Base-by-base conservation (phyloP, 2,797 vertebrate genomes). In the Morus bassanus region DNA sequence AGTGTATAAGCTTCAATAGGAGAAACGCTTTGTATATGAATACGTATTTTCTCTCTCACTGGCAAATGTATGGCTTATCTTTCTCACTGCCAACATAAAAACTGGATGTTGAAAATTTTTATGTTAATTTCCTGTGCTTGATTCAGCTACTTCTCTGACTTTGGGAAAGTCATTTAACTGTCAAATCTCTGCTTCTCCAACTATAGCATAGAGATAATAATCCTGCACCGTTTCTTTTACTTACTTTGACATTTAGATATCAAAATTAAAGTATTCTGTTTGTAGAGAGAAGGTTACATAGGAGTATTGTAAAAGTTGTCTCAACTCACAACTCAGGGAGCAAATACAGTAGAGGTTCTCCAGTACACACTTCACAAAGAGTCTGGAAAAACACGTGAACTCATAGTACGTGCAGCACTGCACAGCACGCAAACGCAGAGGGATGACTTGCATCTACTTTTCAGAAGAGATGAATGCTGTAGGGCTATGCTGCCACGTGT, bases 111-210 rank as follows among this genome's bases (percentile, higher is more conserved):
- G 45, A 54, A 81, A 82, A 46, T 70, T 82, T 63, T 70, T 91
- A 7, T 84, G 67, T 93, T 90, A 53, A 76, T 92, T 91, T 92
- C 51, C 65, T n/a, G 7, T 92, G 31, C 43, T 82, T 89, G 69
- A 48, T 94, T 92, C 63, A 94, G 18, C 28, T 89, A 30, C 63
- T 67, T 91, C 54, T 88, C 70, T 87, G 88, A 89, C 74, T 94
- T 82, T 65, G 70, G 70, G 59, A 82, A 96, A 92, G 92, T 92
- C 13, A 73, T 91, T 93, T 93, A 89, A 88, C 93, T 95, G 90
- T 93, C 95, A 94, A 10, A 69, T 90, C 54, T 92, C 50, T 91
- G 63, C 86, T 92, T 50, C 61, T 88, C 16, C 51, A 91, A 24
- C 88, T 95, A 9, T 43, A 87, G 83, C 80, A 79, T 51, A 75